Conservation (phyloP, 2,888 invertebrate species). For the Gerosis bhagava region DNA sequence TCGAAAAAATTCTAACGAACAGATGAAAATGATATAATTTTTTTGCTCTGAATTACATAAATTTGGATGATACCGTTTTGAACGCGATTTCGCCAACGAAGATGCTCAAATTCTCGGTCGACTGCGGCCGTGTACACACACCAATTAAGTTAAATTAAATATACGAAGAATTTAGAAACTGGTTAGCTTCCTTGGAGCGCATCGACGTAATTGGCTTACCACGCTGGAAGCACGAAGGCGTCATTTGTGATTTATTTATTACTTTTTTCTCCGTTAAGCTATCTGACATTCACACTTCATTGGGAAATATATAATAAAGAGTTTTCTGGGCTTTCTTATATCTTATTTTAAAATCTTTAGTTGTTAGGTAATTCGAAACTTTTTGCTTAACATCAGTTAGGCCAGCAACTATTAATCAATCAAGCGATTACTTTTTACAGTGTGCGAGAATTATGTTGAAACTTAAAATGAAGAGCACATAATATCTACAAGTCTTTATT, state of each 20-base stretch:
- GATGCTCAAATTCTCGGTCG: conserved; percentile 75
- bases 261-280: conserved; percentile 48
- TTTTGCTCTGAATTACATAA: conserved; percentile 14
- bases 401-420: too few species aligned
- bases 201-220: conserved; percentile 77
- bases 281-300: conserved; percentile 46
- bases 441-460: too few species aligned
- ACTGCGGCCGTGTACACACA: conserved; percentile 73
- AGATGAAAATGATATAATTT: too few species aligned
- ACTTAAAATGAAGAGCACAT: too few species aligned
- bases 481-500: too few species aligned
- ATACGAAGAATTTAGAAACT: conserved; percentile 82
- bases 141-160: conserved; percentile 80
- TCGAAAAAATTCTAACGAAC: too few species aligned
- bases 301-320: too few species aligned
- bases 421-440: too few species aligned
- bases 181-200: conserved; percentile 80
- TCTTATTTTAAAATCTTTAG: too few species aligned
- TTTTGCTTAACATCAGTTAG: too few species aligned
- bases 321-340: too few species aligned
- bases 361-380: too few species aligned
- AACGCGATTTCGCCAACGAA: conserved; percentile 70
- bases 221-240: conserved; percentile 68
- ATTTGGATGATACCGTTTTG: conserved; percentile 58
- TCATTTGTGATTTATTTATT: conserved; percentile 70